Base-by-base conservation (phyloP, 1,140 invertebrate genomes). In the Palaemon carinicauda region DNA sequence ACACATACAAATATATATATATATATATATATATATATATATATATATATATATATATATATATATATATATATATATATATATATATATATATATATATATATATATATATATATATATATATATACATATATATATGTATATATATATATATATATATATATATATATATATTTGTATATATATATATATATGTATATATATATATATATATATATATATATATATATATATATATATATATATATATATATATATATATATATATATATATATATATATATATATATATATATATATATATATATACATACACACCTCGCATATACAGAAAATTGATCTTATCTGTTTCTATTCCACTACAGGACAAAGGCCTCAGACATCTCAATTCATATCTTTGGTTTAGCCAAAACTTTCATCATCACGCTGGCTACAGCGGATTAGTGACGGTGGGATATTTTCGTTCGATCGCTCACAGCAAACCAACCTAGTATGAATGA, bases 161-260 rank as follows among this genome's bases (percentile, higher is more conserved):
- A 71, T 21, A 71, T 71, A 71, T 21, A 71, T 71, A 71, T 21
- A 71, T 71, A 71, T 21, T 19, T 71, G 27, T 71, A 71, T 71
- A 71, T 21, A 71, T 71, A 71, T 21, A 71, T 71, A 71, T 21
- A 71, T 71, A 71, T 21, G 27, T 71, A 71, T n/a, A 71, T 71
- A 71, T 14, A 71, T 71, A 71, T 71, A 71, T 71, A 71, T 71
- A 10, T 14, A 14, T 14, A 14, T 71, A 14, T 14, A 71, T 14
- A 71, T 71, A 71, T 71, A 71, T 71, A 71, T 71, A 71, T 71
- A 14, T 71, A 14, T 14, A 71, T 71, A 71, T 71, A 71, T 71
- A 71, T 71, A 71, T 14, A 71, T 14, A 14, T 14, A 14, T 71
- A 71, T 71, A 71, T 14, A 14, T 14, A 71, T 71, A 71, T 71